A percentile compares a stretch with the other conserved stretches of the same genome.
Conservation (phyloP, 2,797 vertebrate genomes). For the Falco rusticolus region DNA sequence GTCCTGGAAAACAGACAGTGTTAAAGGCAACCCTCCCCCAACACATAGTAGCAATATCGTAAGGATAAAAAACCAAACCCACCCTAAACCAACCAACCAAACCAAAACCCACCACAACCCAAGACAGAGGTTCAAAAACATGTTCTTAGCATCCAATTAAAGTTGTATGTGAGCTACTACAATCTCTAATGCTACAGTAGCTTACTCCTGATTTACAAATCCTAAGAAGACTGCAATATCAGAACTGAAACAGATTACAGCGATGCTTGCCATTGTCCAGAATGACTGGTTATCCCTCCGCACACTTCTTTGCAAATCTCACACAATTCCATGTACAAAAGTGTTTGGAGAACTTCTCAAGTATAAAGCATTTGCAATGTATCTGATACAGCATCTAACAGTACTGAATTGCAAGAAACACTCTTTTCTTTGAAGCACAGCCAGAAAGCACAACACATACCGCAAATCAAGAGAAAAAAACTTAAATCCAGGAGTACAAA, state of each 20-base stretch:
- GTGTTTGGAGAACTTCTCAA: background rate
- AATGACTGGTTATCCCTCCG: background rate
- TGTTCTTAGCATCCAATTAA: background rate
- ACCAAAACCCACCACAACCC: background rate
- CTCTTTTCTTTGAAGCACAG: background rate
- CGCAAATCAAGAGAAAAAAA: background rate
- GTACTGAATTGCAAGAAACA: background rate
- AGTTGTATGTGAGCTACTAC: background rate
- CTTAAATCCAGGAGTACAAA: background rate
- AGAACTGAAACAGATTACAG: background rate
- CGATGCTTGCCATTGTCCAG: background rate
- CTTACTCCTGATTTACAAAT: background rate
- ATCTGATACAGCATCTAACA: background rate
- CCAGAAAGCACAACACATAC: background rate
- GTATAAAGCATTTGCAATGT: background rate
- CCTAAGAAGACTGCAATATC: background rate
- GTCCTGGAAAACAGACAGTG: slow-evolving; percentile 77
- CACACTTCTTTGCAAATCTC: background rate
- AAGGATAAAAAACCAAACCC: background rate
- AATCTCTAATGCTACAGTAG: background rate
- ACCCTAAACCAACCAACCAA: background rate
- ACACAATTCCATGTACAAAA: background rate
- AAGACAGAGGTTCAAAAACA: background rate
- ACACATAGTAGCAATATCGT: accelerated
- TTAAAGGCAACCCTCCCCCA: background rate